Conservation (phyloP, 2,113 vertebrate species). For the Sialia sialis region DNA sequence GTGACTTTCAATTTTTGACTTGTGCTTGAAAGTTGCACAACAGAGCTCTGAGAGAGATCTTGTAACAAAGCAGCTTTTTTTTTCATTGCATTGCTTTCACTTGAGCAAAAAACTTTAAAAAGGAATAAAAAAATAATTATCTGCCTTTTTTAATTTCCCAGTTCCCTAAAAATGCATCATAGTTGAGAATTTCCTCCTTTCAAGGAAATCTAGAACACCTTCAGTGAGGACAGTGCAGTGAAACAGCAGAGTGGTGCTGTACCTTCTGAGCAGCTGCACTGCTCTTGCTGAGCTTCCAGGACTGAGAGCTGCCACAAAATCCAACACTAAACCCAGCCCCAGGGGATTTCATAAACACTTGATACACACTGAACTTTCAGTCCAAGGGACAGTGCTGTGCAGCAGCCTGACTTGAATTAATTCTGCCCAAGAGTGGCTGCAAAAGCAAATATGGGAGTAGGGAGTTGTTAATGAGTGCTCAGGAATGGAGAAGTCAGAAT, state of each 20-base stretch:
- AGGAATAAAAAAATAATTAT: neutral
- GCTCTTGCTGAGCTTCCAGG: neutral
- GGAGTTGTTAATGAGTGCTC: neutral
- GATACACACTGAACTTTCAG: neutral
- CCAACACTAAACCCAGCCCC: neutral
- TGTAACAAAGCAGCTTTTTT: neutral
- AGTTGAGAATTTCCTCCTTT: neutral
- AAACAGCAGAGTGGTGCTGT: neutral
- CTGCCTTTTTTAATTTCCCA: neutral
- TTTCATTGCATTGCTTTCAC: neutral
- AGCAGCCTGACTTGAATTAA: neutral
- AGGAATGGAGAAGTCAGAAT: neutral
- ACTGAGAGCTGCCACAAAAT: neutral
- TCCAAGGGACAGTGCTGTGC: neutral
- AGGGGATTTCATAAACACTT: neutral
- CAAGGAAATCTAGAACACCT: neutral
- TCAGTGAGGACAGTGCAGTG: neutral
- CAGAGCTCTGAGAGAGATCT: neutral
- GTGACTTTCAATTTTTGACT: neutral
- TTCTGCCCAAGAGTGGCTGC: neutral
- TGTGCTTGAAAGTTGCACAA: fast-evolving
- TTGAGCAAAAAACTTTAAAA: neutral
- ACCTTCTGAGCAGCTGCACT: neutral
- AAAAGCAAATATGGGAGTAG: fast-evolving
- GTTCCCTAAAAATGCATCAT: neutral